Evolutionary conservation across 2,797 vertebrate genomes (phyloP).

Genomic region (Sparus aurata): DNA sequence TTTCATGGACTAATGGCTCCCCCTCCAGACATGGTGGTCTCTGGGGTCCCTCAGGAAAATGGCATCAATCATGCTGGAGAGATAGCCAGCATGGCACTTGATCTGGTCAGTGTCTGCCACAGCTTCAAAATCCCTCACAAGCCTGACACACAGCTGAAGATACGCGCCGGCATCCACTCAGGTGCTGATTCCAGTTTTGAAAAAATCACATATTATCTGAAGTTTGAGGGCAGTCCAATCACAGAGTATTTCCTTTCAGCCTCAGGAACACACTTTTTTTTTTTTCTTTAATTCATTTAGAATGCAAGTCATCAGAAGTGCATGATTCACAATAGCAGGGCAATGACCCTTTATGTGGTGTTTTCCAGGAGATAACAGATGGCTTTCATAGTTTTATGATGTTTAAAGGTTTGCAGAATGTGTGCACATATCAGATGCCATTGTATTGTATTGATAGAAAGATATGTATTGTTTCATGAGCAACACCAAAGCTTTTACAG

Average conservation of each 20-base stretch:
- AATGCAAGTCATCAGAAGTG: background rate
- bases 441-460: too few species aligned
- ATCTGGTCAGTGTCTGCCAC: conserved; percentile 83
- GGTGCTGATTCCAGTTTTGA: conserved; percentile 65
- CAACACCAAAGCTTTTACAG: background rate
- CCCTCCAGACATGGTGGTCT: conserved; percentile 88
- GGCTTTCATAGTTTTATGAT: background rate
- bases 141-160: conserved; percentile 85
- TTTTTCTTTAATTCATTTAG: background rate
- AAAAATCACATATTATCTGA: background rate
- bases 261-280: background rate
- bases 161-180: conserved; percentile 86
- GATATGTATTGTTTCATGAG: background rate
- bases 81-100: conserved; percentile 88
- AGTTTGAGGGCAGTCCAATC: background rate
- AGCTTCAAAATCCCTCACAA: conserved; percentile 88
- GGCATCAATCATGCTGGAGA: conserved; percentile 86
- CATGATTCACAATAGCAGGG: background rate
- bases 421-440: background rate
- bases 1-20: conserved; percentile 26
- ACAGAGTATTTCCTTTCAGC: background rate
- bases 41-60: conserved; percentile 87
- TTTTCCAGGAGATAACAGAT: background rate
- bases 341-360: background rate
- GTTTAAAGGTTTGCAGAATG: background rate